Evolutionary conservation across 2,797 vertebrate species (phyloP).

Genomic region (Tolypeutes matacus): DNA sequence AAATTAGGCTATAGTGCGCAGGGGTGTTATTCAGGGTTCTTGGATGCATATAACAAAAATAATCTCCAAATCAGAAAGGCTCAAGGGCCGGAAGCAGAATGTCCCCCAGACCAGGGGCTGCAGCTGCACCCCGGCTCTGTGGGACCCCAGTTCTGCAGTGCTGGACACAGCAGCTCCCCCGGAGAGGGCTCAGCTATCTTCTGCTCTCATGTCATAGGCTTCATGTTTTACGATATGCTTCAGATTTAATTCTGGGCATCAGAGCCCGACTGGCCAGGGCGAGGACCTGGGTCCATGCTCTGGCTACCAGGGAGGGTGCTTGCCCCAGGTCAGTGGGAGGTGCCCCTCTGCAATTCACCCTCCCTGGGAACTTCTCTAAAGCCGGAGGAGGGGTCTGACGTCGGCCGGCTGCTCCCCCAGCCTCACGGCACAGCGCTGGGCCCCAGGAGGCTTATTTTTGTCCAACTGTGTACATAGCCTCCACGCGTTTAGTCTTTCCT

Average conservation of each 20-base stretch:
- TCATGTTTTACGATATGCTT: not conserved
- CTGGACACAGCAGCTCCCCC: not conserved
- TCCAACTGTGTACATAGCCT: accelerated
- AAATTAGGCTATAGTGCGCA: not conserved
- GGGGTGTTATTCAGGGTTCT: not conserved
- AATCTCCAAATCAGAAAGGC: not conserved
- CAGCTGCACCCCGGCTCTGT: too few relatives aligned
- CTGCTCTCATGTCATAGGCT: accelerated
- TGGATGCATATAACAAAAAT: not conserved
- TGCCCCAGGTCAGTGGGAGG: not conserved
- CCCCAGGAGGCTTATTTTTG: not conserved
- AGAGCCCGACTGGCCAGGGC: not conserved
- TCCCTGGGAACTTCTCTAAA: not conserved
- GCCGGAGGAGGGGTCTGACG: not conserved
- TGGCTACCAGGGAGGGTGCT: too few relatives aligned
- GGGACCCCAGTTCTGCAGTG: too few relatives aligned
- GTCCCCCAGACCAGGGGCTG: too few relatives aligned
- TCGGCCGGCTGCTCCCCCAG: accelerated
- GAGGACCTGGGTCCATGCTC: too few relatives aligned
- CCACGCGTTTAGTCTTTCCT: too few relatives aligned
- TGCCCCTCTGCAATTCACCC: accelerated
- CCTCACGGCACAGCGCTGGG: accelerated
- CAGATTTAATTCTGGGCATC: not conserved
- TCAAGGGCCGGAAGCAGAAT: not conserved
- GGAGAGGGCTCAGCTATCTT: too few relatives aligned